These are phyloP conservation scores for Xenentodon cancila DNA, from an alignment of 2,797 vertebrate species.

Conservation along the genomic window DNA sequence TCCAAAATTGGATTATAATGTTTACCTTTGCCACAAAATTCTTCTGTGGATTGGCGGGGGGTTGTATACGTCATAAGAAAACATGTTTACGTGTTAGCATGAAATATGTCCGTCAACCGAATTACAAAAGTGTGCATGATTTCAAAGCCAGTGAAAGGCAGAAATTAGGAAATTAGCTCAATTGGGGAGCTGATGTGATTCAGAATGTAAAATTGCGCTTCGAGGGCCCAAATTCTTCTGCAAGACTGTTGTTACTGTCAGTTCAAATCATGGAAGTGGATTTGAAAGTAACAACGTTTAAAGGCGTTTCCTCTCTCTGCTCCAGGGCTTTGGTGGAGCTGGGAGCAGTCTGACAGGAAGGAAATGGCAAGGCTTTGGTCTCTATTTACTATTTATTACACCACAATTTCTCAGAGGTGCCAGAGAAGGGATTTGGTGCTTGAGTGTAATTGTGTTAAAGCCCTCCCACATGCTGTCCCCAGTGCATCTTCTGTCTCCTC, in stretches of 20 bases:
- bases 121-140: slow-evolving; percentile 27
- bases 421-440: slow-evolving; percentile 76
- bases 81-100: slow-evolving; percentile 48
- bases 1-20: slow-evolving; percentile 77
- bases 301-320: slow-evolving; percentile 10
- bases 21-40: slow-evolving; percentile 69
- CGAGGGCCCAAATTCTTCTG: slow-evolving; percentile 3
- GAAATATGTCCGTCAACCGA: slow-evolving; percentile 38
- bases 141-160: slow-evolving; percentile 33
- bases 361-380: slow-evolving; percentile 69
- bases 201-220: slow-evolving; percentile 2
- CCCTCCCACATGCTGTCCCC: slow-evolving; percentile 81
- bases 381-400: slow-evolving; percentile 74
- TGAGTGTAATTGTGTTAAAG: slow-evolving; percentile 84
- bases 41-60: slow-evolving; percentile 30
- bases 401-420: slow-evolving; percentile 67
- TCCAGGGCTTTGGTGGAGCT: slow-evolving; percentile 35
- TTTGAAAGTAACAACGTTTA: slow-evolving; percentile 22
- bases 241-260: background rate
- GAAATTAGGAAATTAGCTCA: slow-evolving; percentile 9
- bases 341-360: slow-evolving; percentile 60
- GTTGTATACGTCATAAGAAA: slow-evolving; percentile 56
- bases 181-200: slow-evolving; percentile 11
- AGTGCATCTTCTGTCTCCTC: slow-evolving; percentile 83
- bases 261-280: background rate